These are phyloP conservation scores for Drosophila helvetica DNA, from an alignment of 2,888 invertebrate genomes.

Conservation along the genomic window DNA sequence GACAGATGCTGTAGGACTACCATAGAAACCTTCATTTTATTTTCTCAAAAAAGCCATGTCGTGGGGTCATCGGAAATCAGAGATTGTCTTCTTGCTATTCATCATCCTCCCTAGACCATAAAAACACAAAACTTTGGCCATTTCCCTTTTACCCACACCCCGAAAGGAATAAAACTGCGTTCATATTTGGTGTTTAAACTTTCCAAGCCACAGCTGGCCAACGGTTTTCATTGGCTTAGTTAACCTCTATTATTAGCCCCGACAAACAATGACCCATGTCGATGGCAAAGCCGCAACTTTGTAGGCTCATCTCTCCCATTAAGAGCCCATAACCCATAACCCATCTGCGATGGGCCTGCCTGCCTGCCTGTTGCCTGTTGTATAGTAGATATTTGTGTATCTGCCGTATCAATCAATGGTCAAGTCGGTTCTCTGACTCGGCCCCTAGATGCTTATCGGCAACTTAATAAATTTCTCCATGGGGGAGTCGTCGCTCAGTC, in stretches of 20 bases:
- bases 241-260: conserved; percentile 67
- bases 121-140: conserved; percentile 28
- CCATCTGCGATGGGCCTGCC: conserved; percentile 44
- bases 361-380: neutral
- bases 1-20: neutral
- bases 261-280: conserved; percentile 39
- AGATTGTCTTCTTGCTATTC: conserved; percentile 20
- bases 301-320: conserved; percentile 48
- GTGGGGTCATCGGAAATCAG: neutral
- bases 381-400: conserved; percentile 24
- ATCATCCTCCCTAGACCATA: conserved; percentile 5
- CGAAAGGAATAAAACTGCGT: conserved; percentile 32
- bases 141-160: conserved; percentile 13
- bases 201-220: conserved; percentile 25
- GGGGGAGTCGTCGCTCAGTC: conserved; percentile 56
- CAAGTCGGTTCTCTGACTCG: conserved; percentile 43
- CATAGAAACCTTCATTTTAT: too few relatives aligned
- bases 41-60: too few relatives aligned
- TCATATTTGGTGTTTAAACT: conserved; percentile 41
- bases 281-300: conserved; percentile 43
- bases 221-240: conserved; percentile 70
- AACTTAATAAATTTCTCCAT: conserved; percentile 75
- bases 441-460: conserved; percentile 67
- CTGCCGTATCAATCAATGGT: conserved; percentile 70
- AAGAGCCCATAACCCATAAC: conserved; percentile 56